Base-by-base conservation (phyloP, 1,140 invertebrate genomes). In the Hypsibius dujardini region DNA sequence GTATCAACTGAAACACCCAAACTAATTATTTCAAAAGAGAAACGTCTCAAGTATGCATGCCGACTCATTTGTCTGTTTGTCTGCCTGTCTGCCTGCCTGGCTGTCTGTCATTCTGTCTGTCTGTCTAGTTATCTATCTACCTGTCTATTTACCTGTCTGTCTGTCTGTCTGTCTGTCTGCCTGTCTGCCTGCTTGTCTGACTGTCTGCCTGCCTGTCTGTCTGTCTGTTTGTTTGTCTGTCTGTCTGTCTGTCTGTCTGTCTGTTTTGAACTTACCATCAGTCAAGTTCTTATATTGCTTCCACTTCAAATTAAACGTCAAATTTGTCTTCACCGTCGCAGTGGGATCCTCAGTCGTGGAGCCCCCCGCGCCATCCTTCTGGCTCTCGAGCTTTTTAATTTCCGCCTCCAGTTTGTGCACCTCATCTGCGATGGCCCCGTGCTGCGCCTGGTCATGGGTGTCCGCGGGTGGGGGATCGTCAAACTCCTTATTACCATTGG, bases 201-300 rank as follows among this genome's bases (percentile, higher is more conserved):
- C n/a, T n/a, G n/a, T n/a, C n/a, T n/a, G n/a, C n/a, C n/a, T n/a
- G n/a, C n/a, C n/a, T n/a, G n/a, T n/a, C n/a, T n/a, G n/a, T n/a
- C n/a, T n/a, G n/a, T n/a, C n/a, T n/a, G n/a, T n/a, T n/a, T n/a
- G n/a, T n/a, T n/a, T n/a, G n/a, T n/a, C n/a, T n/a, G n/a, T n/a
- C n/a, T n/a, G n/a, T n/a, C n/a, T n/a, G n/a, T n/a, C n/a, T 56
- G 7, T n/a, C n/a, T 56, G n/a, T 56, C n/a, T n/a, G n/a, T n/a
- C n/a, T n/a, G n/a, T 56, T 56, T 56, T 7, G n/a, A 56, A 56
- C 50, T 56, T 56, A 56, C 50, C 50, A 7, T 56, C 50, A 56
- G 50, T 7, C 50, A 56, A n/a, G n/a, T 56, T 56, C n/a, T n/a
- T 56, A n/a, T 56, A 56, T 56, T 56, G 50, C 50, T 56, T 56